phyloP scores from a whole-genome alignment of 1,140 invertebrate species.

The Cotesia chilonis region DNA sequence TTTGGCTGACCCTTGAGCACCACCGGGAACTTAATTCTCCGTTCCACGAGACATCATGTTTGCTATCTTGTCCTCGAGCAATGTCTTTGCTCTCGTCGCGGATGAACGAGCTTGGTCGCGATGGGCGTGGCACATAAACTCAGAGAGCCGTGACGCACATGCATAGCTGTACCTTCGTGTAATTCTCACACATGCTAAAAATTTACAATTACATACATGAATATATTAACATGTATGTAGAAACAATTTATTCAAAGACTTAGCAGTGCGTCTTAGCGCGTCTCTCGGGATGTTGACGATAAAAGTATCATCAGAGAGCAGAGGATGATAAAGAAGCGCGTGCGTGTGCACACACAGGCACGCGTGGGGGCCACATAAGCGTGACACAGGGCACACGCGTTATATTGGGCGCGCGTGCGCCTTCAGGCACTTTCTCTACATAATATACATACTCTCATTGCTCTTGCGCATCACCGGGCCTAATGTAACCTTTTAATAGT shows the following conservation, averaged over 20 bases:
- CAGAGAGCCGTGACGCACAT: constrained; percentile 56
- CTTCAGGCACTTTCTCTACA: constrained; percentile 33
- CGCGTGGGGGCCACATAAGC: constrained; percentile 35
- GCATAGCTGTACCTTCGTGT: constrained; percentile 45
- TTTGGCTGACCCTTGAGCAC: constrained; percentile 27
- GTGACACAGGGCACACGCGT: constrained; percentile 47
- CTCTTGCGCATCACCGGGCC: neutral
- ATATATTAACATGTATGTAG: constrained; percentile 2
- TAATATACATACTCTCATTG: constrained; percentile 10
- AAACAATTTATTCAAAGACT: neutral
- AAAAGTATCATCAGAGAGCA: constrained; percentile 4
- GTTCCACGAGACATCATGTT: neutral
- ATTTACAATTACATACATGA: neutral
- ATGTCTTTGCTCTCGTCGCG: constrained; percentile 56
- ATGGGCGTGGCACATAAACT: constrained; percentile 59
- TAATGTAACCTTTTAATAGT: constrained; percentile 12
- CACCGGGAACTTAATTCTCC: constrained; percentile 4
- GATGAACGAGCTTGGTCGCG: constrained; percentile 57
- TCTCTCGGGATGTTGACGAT: neutral
- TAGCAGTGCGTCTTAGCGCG: neutral
- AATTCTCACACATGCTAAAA: neutral
- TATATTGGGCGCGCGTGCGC: constrained; percentile 42
- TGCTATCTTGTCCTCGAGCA: constrained; percentile 28
- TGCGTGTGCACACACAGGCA: constrained; percentile 35
- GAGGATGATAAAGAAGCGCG: constrained; percentile 22